Percentiles rank a stretch among this genome's conserved stretches.
Conservation (phyloP, 2,888 invertebrate species). For the Yponomeuta malinellus region DNA sequence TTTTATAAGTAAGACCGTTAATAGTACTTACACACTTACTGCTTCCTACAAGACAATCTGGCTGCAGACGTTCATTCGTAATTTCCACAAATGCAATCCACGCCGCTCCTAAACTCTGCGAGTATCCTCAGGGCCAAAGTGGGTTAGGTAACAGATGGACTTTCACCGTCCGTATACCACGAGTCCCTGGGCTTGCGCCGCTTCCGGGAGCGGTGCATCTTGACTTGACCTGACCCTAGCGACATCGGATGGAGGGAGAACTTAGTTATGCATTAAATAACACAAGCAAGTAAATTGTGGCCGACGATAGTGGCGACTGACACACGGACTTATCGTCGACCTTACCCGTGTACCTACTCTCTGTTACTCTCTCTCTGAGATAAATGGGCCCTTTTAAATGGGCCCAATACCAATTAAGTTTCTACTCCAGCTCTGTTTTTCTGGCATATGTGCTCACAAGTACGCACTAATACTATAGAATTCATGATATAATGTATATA, state of each 20-base stretch:
- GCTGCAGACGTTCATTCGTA: neutral
- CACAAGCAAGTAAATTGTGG: neutral
- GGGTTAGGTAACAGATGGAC: slow-evolving; percentile 22
- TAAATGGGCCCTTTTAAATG: too few species aligned
- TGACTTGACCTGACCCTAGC: slow-evolving; percentile 3
- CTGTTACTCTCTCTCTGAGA: too few species aligned
- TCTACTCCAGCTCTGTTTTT: too few species aligned
- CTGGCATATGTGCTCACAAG: too few species aligned
- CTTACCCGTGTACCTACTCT: neutral
- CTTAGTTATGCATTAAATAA: neutral
- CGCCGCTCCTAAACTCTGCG: neutral
- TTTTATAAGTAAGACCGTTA: too few species aligned
- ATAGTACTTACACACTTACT: too few species aligned
- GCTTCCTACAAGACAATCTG: neutral
- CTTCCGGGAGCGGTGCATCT: slow-evolving; percentile 13
- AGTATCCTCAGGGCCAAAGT: slow-evolving; percentile 6
- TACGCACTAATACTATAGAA: too few species aligned
- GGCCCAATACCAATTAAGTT: too few species aligned
- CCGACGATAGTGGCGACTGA: neutral
- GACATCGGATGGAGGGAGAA: neutral
- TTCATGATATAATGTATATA: too few species aligned
- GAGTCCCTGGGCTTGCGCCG: slow-evolving; percentile 24
- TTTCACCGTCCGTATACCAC: slow-evolving; percentile 57
- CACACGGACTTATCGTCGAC: neutral
- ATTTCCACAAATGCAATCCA: neutral